Evolutionary conservation across 1,140 invertebrate genomes (phyloP).

Genomic region (Lasaia peninsularis): DNA sequence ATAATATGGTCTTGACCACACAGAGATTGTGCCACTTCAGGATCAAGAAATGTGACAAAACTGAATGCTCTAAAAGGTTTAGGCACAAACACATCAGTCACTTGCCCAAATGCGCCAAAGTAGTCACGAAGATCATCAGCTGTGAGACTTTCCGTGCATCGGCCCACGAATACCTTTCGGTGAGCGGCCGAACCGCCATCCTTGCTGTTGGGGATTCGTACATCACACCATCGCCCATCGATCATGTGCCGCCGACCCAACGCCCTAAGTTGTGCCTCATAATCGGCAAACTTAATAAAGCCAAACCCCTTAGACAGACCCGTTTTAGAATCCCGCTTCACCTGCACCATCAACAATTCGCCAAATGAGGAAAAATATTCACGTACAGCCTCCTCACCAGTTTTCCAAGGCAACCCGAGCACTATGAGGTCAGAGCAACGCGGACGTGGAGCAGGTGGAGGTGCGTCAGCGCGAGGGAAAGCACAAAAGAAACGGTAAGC

Average conservation of each 20-base stretch:
- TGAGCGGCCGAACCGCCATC: constrained; percentile 90
- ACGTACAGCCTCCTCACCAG: constrained; percentile 85
- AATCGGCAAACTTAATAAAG: constrained; percentile 87
- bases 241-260: constrained; percentile 85
- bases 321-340: constrained; percentile 86
- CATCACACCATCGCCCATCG: constrained; percentile 89
- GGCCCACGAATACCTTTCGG: constrained; percentile 97
- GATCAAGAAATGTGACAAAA: constrained; percentile 96
- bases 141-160: constrained; percentile 93
- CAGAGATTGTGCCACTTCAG: constrained; percentile 93
- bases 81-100: constrained; percentile 97
- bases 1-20: constrained; percentile 99
- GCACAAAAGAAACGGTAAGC: constrained; percentile 68
- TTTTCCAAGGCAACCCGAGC: constrained; percentile 87
- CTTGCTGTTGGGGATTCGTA: constrained; percentile 87
- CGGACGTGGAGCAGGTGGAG: constrained; percentile 80
- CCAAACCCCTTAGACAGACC: constrained; percentile 91
- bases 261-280: constrained; percentile 81
- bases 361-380: constrained; percentile 88
- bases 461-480: constrained; percentile 53
- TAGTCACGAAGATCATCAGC: constrained; percentile 95
- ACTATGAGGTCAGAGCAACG: constrained; percentile 92
- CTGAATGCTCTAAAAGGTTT: constrained; percentile 96
- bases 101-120: constrained; percentile 96
- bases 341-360: constrained; percentile 85